A percentile compares a stretch with the other conserved stretches of the same genome.
Evolutionary conservation across 2,113 vertebrate genomes (phyloP).

Genomic region (Pogonocichla stellata): DNA sequence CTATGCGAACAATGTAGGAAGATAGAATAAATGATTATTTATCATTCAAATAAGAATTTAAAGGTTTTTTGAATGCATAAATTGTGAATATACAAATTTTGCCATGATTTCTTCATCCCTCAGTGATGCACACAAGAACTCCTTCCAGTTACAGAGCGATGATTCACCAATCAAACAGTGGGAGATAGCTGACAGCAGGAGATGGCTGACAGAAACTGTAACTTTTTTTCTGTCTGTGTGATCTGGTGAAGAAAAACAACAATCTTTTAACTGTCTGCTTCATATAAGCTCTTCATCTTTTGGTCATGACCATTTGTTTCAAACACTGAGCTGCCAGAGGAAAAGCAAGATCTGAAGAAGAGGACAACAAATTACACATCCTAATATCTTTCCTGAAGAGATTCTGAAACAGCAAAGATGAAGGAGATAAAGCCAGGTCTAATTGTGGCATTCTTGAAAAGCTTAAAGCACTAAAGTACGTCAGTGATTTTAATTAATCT

Average conservation of each 20-base stretch:
- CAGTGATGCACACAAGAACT: neutral
- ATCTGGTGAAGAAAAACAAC: neutral
- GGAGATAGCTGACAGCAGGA: neutral
- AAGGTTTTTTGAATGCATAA: rapidly evolving
- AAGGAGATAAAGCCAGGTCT: neutral
- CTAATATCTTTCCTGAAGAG: neutral
- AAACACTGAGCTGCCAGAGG: neutral
- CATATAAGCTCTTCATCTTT: neutral
- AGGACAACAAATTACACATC: neutral
- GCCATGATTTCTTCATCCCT: neutral
- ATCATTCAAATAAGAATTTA: neutral
- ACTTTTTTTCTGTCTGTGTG: neutral
- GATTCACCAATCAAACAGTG: neutral
- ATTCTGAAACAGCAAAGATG: neutral
- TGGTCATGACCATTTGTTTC: neutral
- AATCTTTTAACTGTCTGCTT: neutral
- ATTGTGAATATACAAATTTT: neutral
- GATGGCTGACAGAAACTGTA: neutral
- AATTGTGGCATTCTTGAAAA: rapidly evolving
- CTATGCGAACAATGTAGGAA: neutral
- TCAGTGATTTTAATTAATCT: neutral
- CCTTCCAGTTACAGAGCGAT: neutral
- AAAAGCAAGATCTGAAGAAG: neutral
- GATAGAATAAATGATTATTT: neutral
- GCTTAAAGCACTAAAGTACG: neutral